phyloP scores from a whole-genome alignment of 2,888 invertebrate genomes.

The Acronicta aceris region DNA sequence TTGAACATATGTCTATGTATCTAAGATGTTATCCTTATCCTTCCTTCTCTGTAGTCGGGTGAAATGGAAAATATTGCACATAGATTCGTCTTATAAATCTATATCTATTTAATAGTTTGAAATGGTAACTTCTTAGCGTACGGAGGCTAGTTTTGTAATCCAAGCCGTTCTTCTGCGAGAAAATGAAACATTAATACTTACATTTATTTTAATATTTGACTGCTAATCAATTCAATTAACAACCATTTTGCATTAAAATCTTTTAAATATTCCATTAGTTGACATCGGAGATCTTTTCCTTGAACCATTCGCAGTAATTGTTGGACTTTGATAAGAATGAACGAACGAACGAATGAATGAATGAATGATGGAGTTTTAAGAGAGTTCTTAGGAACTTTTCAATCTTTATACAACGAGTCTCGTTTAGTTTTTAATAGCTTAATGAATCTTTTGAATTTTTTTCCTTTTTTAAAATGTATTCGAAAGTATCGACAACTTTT shows the following conservation, averaged over 20 bases:
- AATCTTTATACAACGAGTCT: slow-evolving; percentile 33
- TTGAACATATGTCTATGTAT: too few relatives aligned
- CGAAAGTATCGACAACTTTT: slow-evolving; percentile 33
- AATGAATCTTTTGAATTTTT: slow-evolving; percentile 50
- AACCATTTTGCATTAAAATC: slow-evolving; percentile 17
- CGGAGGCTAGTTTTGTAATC: too few relatives aligned
- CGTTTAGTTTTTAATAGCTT: slow-evolving; percentile 56
- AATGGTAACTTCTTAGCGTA: too few relatives aligned
- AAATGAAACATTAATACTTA: too few relatives aligned
- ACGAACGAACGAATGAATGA: slow-evolving; percentile 50
- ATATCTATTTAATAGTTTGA: too few relatives aligned
- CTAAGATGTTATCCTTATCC: too few relatives aligned
- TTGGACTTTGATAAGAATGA: slow-evolving; percentile 51
- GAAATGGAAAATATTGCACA: too few relatives aligned
- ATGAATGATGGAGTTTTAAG: slow-evolving; percentile 60
- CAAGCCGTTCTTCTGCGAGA: too few relatives aligned
- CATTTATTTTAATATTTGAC: too few relatives aligned
- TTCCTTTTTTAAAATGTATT: slow-evolving; percentile 35
- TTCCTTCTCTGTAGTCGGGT: too few relatives aligned
- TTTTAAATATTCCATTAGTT: slow-evolving; percentile 51
- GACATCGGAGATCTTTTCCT: slow-evolving; percentile 42
- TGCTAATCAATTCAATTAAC: slow-evolving; percentile 11
- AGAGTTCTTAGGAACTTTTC: slow-evolving; percentile 54
- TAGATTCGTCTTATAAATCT: too few relatives aligned
- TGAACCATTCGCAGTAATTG: slow-evolving; percentile 46